Evolutionary conservation across 2,888 invertebrate species (phyloP), one percentile per base, ranked within the genome.

Genomic region (Seladonia tumulorum): DNA sequence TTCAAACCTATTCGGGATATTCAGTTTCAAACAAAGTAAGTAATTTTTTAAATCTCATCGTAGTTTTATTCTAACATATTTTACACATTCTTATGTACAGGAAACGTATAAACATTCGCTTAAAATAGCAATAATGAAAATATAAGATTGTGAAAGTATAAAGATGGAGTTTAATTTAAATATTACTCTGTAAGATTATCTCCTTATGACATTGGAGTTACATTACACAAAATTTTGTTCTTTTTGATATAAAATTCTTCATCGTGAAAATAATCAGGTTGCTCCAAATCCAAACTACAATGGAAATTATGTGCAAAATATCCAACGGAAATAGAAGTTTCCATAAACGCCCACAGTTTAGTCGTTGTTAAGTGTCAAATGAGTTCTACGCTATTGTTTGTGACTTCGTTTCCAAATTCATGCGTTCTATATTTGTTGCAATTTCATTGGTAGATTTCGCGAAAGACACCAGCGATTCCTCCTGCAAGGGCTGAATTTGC

Each of bases 361-460:
- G 22, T n/a, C 5, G n/a, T 22, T 12, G 47, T 25, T 4, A 29
- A 42, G 1, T 29, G 18, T n/a, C 10, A 10, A 39, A 39, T 7
- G 18, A 25, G 0, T 42, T 49, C 82, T 89, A 92, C n/a, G 89
- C 87, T 88, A 92, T 92, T 77, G 87, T 91, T 49, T 88, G 90
- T 4, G 76, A 71, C 66, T 89, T 86, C 5, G 84, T 79, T 42
- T 88, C 84, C n/a, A 88, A 29, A 45, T 91, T 90, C 57, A 92
- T 79, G 49, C 76, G 83, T 73, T 90, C 83, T 82, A 92, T 88
- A 29, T 81, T 86, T 16, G 88, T 53, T 5, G 82, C 82, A 35
- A 91, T 89, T 49, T 91, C 86, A 5, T 63, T 42, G 2, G 42
- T 3, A 3, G 76, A 63, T 79, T 90, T 90, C 10, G 39, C 10